phyloP scores from a whole-genome alignment of 2,888 invertebrate genomes.

The Aphrophora alni region DNA sequence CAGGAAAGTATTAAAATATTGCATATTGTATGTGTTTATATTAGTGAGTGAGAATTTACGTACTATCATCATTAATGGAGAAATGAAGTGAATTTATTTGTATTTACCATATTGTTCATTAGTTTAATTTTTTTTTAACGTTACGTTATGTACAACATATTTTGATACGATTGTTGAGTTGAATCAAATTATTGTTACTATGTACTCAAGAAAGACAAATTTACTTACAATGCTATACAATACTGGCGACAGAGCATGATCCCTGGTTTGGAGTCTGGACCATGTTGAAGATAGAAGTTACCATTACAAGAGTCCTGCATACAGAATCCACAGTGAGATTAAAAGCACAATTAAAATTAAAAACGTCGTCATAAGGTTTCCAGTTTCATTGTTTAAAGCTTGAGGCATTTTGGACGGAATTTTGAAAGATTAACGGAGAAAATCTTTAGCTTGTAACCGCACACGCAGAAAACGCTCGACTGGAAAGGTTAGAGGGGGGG shows the following conservation, averaged over 20 bases:
- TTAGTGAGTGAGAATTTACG: too few species aligned
- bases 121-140: too few species aligned
- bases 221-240: neutral
- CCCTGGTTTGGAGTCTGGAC: neutral
- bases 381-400: conserved; percentile 61
- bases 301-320: conserved; percentile 63
- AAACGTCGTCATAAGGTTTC: conserved; percentile 73
- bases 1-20: too few species aligned
- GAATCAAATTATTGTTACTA: too few species aligned
- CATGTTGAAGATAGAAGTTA: neutral
- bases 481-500: neutral
- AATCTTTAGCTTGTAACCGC: neutral
- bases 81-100: too few species aligned
- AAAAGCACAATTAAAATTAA: conserved; percentile 70
- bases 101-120: too few species aligned
- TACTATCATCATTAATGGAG: too few species aligned
- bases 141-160: too few species aligned
- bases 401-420: conserved; percentile 28
- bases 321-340: conserved; percentile 71
- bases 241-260: neutral
- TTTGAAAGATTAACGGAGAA: neutral
- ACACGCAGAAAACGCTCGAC: neutral
- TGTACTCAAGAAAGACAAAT: too few species aligned
- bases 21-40: too few species aligned
- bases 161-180: too few species aligned